phyloP scores from a whole-genome alignment of 35 echinoderm and acorn worm genomes.

The Stichopus chloronotus region DNA sequence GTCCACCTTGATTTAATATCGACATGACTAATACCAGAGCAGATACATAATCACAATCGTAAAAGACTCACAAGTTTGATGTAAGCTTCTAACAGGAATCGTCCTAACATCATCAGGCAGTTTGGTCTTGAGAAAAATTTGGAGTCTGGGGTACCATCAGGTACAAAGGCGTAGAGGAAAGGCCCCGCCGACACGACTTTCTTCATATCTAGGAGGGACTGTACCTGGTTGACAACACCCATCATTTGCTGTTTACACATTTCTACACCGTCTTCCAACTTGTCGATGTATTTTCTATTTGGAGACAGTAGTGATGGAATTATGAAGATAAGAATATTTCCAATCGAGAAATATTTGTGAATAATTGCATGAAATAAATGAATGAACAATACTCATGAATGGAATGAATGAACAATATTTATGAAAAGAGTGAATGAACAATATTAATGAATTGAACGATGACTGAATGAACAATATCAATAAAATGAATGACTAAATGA shows the following conservation, averaged over 20 bases:
- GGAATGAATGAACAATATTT: too few relatives aligned
- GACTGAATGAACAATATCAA: too few relatives aligned
- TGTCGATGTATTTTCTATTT: slow-evolving; percentile 78
- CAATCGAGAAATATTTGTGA: background rate
- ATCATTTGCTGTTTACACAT: slow-evolving; percentile 81
- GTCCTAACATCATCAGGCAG: slow-evolving; percentile 84
- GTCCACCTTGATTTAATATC: too few relatives aligned
- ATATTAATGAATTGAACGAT: too few relatives aligned
- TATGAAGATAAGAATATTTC: background rate
- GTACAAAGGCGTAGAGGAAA: slow-evolving; percentile 97
- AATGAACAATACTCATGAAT: too few relatives aligned
- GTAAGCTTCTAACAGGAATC: slow-evolving; percentile 93
- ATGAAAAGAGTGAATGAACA: too few relatives aligned
- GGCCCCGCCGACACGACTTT: slow-evolving; percentile 93
- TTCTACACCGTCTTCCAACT: slow-evolving; percentile 73
- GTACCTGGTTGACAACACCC: slow-evolving; percentile 85
- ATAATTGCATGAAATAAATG: background rate
- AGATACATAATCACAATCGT: too few relatives aligned
- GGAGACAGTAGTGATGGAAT: background rate
- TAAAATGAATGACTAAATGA: too few relatives aligned
- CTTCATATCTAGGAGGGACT: slow-evolving; percentile 93
- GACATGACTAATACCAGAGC: too few relatives aligned
- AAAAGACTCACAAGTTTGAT: slow-evolving; percentile 80
- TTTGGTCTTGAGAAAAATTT: slow-evolving; percentile 88
- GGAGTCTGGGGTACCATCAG: slow-evolving; percentile 83